Percentiles rank a stretch among this genome's conserved stretches.
These are phyloP conservation scores for Bombus impatiens DNA, from an alignment of 1,140 invertebrate species.

Conservation along the genomic window DNA sequence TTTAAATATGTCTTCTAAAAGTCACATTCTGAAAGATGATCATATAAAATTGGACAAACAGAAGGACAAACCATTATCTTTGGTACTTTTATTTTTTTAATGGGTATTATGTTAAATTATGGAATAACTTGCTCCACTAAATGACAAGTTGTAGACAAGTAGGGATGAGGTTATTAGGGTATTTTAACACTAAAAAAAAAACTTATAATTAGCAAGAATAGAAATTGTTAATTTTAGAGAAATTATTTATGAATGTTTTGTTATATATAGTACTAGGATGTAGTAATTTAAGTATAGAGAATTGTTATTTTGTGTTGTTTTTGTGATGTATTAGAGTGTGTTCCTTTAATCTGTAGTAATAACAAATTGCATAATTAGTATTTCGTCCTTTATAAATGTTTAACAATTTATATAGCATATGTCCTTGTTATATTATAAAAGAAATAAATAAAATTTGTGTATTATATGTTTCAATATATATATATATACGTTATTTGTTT, in stretches of 20 bases:
- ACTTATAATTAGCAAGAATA: neutral
- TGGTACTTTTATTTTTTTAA: constrained; percentile 70
- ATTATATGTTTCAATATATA: neutral
- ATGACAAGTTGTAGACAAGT: neutral
- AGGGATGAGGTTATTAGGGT: neutral
- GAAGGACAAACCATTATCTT: constrained; percentile 68
- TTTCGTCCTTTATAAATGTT: constrained; percentile 4
- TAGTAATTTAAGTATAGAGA: neutral
- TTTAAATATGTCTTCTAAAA: constrained; percentile 47
- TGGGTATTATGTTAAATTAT: constrained; percentile 35
- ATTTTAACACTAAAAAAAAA: neutral
- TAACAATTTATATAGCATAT: neutral
- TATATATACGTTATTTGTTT: neutral
- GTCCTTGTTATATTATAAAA: neutral
- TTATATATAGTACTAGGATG: neutral
- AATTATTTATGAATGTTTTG: neutral
- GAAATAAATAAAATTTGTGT: neutral
- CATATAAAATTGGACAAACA: constrained; percentile 46
- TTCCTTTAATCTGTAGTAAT: neutral
- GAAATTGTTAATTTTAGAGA: constrained; percentile 6
- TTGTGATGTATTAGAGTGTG: neutral
- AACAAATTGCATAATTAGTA: neutral
- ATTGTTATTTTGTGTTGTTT: neutral
- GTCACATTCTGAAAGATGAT: constrained; percentile 50
- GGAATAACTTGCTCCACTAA: constrained; percentile 13